phyloP scores from a whole-genome alignment of 2,888 invertebrate species.

The Himalopsyche anomala region DNA sequence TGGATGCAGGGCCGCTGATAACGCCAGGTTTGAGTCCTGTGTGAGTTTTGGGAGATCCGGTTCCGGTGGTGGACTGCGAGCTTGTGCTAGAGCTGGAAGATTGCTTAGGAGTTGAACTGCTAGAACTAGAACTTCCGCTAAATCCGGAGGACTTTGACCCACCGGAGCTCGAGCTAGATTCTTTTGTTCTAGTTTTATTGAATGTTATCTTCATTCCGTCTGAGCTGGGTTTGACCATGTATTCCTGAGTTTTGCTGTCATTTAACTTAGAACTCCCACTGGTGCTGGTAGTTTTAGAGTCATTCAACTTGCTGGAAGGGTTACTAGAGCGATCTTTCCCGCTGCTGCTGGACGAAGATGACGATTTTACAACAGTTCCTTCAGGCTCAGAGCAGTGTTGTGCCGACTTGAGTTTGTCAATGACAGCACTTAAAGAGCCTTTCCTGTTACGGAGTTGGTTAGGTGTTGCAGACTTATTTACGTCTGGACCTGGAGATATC shows the following conservation, averaged over 20 bases:
- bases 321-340: constrained; percentile 65
- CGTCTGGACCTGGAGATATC: constrained; percentile 77
- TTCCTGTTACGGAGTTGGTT: constrained; percentile 81
- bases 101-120: constrained; percentile 74
- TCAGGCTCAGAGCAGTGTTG: constrained; percentile 81
- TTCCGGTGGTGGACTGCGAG: constrained; percentile 75
- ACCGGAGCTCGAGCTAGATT: constrained; percentile 75
- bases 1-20: constrained; percentile 90
- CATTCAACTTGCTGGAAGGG: constrained; percentile 73
- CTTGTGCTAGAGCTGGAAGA: constrained; percentile 70
- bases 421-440: constrained; percentile 88
- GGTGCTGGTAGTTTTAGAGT: constrained; percentile 74
- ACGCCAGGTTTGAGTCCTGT: constrained; percentile 91
- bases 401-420: constrained; percentile 89
- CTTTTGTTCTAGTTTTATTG: constrained; percentile 89
- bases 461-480: constrained; percentile 79
- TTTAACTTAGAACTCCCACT: constrained; percentile 71
- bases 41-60: constrained; percentile 87
- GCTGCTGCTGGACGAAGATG: constrained; percentile 72
- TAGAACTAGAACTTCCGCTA: constrained; percentile 65
- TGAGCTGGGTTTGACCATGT: constrained; percentile 92
- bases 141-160: constrained; percentile 63
- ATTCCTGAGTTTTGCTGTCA: constrained; percentile 85
- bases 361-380: constrained; percentile 73
- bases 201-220: constrained; percentile 95